These are phyloP conservation scores for Temnothorax unifasciatus DNA, from an alignment of 2,888 invertebrate species.

Conservation along the genomic window DNA sequence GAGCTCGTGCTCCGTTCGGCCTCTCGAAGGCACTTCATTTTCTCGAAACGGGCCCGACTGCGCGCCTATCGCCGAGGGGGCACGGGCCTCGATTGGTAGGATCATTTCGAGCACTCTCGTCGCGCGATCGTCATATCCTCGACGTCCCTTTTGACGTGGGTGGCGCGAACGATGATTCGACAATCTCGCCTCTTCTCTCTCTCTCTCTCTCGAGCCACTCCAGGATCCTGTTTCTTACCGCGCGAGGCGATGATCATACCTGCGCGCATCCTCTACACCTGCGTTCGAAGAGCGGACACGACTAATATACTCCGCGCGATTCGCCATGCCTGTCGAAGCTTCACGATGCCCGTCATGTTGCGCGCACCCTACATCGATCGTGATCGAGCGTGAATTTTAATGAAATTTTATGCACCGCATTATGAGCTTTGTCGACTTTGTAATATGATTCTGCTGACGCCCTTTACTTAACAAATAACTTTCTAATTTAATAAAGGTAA, in stretches of 20 bases:
- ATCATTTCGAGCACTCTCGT: slow-evolving; percentile 69
- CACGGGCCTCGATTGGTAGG: slow-evolving; percentile 61
- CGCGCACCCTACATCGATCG: slow-evolving; percentile 21
- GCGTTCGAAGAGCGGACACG: slow-evolving; percentile 34
- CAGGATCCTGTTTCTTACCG: slow-evolving; percentile 57
- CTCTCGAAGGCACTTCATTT: slow-evolving; percentile 62
- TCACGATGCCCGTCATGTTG: slow-evolving; percentile 28
- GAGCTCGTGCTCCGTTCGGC: slow-evolving; percentile 36
- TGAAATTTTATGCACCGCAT: slow-evolving; percentile 23
- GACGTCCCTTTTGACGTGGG: slow-evolving; percentile 65
- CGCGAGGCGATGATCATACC: slow-evolving; percentile 54
- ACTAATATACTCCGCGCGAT: slow-evolving; percentile 50
- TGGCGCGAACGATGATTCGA: slow-evolving; percentile 74
- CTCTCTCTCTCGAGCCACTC: slow-evolving; percentile 55
- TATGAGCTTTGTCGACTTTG: neutral
- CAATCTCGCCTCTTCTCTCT: slow-evolving; percentile 44
- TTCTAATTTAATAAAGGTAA: neutral
- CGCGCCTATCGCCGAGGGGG: slow-evolving; percentile 57
- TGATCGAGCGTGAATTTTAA: slow-evolving; percentile 28
- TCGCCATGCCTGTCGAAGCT: slow-evolving; percentile 40
- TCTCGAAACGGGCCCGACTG: slow-evolving; percentile 68
- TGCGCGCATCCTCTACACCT: slow-evolving; percentile 51
- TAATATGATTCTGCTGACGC: neutral
- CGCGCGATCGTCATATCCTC: slow-evolving; percentile 55
- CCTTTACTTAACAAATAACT: slow-evolving; percentile 12